Evolutionary conservation across 2,113 vertebrate species (phyloP).

Genomic region (Ceyx margarethae): DNA sequence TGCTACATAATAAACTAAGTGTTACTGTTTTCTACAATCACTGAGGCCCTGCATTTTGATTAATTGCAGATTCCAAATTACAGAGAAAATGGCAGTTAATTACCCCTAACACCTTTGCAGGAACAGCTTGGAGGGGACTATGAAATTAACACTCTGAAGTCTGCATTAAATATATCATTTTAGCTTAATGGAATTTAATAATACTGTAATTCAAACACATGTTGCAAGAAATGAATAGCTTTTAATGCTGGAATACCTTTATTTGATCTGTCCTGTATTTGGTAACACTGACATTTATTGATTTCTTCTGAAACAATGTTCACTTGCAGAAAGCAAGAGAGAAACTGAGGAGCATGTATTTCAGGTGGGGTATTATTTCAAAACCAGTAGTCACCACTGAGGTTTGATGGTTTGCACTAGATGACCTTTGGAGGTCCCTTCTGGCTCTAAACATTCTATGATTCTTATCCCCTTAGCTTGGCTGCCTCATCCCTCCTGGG

Average conservation of each 20-base stretch:
- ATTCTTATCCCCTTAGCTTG: neutral
- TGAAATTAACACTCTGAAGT: constrained; percentile 72
- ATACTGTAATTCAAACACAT: constrained; percentile 65
- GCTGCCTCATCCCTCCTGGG: neutral
- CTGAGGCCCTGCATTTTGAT: constrained; percentile 69
- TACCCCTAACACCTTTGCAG: constrained; percentile 73
- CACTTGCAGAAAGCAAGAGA: constrained; percentile 30
- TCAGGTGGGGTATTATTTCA: constrained; percentile 7
- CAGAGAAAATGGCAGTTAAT: constrained; percentile 79
- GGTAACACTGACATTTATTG: constrained; percentile 59
- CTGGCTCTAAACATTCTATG: too few relatives aligned
- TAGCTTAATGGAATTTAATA: constrained; percentile 67
- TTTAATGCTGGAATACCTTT: constrained; percentile 65
- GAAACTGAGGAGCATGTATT: neutral
- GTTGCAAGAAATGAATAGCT: constrained; percentile 66
- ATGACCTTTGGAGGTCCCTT: too few relatives aligned
- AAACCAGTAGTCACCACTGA: neutral
- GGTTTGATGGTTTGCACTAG: neutral
- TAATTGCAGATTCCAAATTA: constrained; percentile 76
- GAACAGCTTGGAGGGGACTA: constrained; percentile 65
- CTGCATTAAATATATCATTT: constrained; percentile 70
- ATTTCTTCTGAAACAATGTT: constrained; percentile 64
- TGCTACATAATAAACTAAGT: constrained; percentile 75
- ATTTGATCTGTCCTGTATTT: constrained; percentile 66
- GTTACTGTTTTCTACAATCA: constrained; percentile 71